Evolutionary conservation across 2,797 vertebrate genomes (phyloP), one percentile per base, ranked within the genome.

Genomic region (Coendou prehensilis): DNA sequence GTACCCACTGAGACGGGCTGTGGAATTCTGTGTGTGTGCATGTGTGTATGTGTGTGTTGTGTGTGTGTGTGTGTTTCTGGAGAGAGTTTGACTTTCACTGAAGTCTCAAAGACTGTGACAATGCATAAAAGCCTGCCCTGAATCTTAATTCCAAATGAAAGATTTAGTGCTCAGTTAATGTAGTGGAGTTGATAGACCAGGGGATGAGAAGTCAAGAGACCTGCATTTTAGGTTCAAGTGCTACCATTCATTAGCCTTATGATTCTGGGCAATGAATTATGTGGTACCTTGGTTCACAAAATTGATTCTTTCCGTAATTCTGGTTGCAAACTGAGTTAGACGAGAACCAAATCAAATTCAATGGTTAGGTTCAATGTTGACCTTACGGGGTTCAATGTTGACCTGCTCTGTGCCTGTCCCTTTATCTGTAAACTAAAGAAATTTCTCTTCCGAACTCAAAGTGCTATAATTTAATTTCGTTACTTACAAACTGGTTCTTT

Each of bases 341-440:
- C 2, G 28, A 67, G 64, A n/a, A 67, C 64, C 30, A 15, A n/a
- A 67, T 67, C 64, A 67, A 67, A 64, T 11, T 64, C 63, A 63
- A 3, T 63, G 26, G 28, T n/a, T 67, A 67, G 33, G 14, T 67
- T 67, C 64, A 67, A 67, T 6, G 64, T 67, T n/a, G 64, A 67
- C 6, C 64, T 67, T 67, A n/a, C n/a, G 28, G 28, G 11, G 59
- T 61, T 61, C 23, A 61, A 28, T 61, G 59, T 61, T 28, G 59
- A 61, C 17, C 23, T 63, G 15, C n/a, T 81, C 11, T 64, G n/a
- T 28, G 59, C 33, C 45, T 56, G 18, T 87, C 78, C 80, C 82
- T 56, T 92, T 57, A 41, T 93, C 45, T 71, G 57, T 85, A 94
- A 95, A 56, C 50, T 45, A 75, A 11, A 92, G 67, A 89, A 85